A percentile compares a stretch with the other conserved stretches of the same genome.
Conservation (phyloP, 2,888 invertebrate species). For the Lasioglossum leucozonium region DNA sequence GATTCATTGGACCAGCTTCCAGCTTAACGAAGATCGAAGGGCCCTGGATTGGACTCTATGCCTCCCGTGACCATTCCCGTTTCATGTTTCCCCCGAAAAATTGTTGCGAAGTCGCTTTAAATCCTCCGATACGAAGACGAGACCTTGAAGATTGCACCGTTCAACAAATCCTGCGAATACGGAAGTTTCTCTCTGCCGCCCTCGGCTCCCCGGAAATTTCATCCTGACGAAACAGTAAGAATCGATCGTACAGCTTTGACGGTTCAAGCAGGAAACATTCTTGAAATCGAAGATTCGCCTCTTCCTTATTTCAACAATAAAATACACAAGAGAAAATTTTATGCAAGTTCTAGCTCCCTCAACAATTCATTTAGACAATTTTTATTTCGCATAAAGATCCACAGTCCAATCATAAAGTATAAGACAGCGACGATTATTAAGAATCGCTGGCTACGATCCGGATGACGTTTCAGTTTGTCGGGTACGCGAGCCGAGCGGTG, state of each 20-base stretch:
- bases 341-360: too few species aligned
- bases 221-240: too few species aligned
- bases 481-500: neutral
- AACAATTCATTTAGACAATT: too few species aligned
- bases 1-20: conserved; percentile 40
- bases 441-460: neutral
- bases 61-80: neutral
- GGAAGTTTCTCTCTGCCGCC: neutral
- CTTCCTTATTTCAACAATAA: too few species aligned
- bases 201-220: neutral
- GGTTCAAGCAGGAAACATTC: too few species aligned
- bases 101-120: neutral
- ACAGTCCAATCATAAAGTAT: neutral
- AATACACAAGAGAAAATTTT: too few species aligned
- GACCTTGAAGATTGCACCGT: neutral
- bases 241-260: too few species aligned
- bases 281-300: too few species aligned
- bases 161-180: neutral
- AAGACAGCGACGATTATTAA: neutral
- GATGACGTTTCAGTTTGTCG: conserved; percentile 2
- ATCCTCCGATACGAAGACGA: neutral
- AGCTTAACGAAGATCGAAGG: conserved; percentile 51
- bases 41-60: neutral
- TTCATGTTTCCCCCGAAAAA: neutral
- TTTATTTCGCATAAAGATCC: too few species aligned